A percentile compares a stretch with the other conserved stretches of the same genome.
phyloP scores from a whole-genome alignment of 2,797 vertebrate species.

The Ceyx erithaca region DNA sequence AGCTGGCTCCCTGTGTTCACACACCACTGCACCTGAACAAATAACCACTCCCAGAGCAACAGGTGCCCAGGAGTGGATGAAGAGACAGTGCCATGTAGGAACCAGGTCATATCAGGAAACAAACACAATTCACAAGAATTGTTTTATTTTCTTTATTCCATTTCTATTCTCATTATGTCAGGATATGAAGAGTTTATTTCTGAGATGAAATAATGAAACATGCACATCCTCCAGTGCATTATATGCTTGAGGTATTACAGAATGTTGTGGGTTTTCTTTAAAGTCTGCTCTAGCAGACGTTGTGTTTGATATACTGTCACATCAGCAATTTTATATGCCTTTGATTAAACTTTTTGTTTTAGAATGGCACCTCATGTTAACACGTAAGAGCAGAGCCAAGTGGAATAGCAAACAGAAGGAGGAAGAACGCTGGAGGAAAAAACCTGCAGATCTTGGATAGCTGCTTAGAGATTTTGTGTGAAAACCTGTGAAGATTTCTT shows the following conservation, averaged over 20 bases:
- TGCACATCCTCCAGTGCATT: background rate
- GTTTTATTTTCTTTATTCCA: background rate
- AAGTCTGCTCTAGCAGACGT: background rate
- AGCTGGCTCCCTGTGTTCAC: background rate
- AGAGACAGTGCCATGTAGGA: background rate
- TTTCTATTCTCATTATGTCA: background rate
- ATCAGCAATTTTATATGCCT: constrained; percentile 32
- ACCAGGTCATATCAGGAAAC: background rate
- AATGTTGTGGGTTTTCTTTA: constrained; percentile 10
- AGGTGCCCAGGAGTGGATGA: background rate
- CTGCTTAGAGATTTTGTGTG: constrained; percentile 24
- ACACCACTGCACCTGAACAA: background rate
- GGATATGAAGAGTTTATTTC: background rate
- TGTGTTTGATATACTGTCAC: background rate
- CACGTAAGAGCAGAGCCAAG: constrained; percentile 25
- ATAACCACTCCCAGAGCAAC: background rate
- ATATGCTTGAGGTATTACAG: background rate
- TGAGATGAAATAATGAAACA: background rate
- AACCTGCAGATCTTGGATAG: constrained; percentile 11
- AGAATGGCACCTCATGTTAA: constrained; percentile 21
- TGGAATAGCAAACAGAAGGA: constrained; percentile 6
- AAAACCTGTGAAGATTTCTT: constrained; percentile 54
- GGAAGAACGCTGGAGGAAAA: constrained; percentile 15
- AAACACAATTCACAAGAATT: background rate
- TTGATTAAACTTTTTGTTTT: constrained; percentile 23